phyloP scores from a whole-genome alignment of 2,797 vertebrate species.

The Eulemur albifrons region DNA sequence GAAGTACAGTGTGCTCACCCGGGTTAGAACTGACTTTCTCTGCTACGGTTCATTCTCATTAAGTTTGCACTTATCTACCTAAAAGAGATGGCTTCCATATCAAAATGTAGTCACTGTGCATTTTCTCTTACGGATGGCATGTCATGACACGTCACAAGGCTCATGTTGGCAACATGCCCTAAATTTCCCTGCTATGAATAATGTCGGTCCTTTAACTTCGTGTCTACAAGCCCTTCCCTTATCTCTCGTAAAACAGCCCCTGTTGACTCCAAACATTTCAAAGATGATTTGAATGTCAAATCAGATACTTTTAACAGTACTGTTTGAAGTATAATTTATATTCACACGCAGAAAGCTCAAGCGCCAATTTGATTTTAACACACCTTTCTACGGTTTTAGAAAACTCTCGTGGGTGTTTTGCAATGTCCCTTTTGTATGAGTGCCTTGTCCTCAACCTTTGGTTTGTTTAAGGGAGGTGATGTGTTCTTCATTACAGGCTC shows the following conservation, averaged over 20 bases:
- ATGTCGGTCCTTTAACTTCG: background rate
- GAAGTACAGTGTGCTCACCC: background rate
- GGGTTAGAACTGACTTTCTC: background rate
- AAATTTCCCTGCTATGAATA: background rate
- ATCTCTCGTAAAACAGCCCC: background rate
- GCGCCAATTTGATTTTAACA: background rate
- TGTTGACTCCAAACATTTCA: background rate
- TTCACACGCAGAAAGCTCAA: background rate
- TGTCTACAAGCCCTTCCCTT: background rate
- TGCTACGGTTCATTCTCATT: background rate
- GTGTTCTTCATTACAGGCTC: background rate
- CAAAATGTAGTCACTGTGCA: background rate
- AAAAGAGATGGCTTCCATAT: background rate
- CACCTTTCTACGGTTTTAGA: background rate
- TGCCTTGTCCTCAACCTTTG: background rate
- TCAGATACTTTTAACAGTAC: background rate
- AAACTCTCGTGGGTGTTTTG: background rate
- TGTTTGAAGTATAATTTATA: background rate
- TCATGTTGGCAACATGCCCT: background rate
- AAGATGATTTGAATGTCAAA: background rate
- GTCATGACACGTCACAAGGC: rapidly evolving
- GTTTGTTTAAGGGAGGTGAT: background rate
- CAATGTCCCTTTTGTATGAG: background rate
- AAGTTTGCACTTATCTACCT: background rate
- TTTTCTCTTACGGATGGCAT: background rate